A percentile compares a stretch with the other conserved stretches of the same genome.
Evolutionary conservation across 2,113 vertebrate species (phyloP).

Genomic region (Siphamia tubifer): DNA sequence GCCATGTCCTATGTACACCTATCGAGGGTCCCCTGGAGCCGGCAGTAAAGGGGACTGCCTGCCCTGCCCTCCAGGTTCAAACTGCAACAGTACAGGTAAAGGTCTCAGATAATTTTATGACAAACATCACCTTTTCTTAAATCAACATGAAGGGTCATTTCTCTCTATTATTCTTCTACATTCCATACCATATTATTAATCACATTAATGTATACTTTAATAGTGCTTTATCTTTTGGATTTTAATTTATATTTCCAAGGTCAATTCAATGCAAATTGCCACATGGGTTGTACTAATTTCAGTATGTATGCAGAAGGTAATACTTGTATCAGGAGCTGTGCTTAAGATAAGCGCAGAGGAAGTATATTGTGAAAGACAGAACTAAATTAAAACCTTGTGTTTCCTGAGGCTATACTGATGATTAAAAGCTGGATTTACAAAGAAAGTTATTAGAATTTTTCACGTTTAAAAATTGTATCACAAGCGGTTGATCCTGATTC

Average conservation of each 20-base stretch:
- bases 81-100: conserved; percentile 83
- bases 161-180: neutral
- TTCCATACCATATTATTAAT: neutral
- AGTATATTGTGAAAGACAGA: conserved; percentile 1
- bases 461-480: neutral
- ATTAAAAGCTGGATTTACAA: conserved; percentile 6
- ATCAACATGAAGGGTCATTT: neutral
- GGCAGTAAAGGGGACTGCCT: conserved; percentile 82
- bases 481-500: neutral
- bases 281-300: conserved; percentile 17
- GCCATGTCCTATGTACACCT: conserved; percentile 84
- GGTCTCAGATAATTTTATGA: neutral
- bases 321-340: neutral
- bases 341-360: conserved; percentile 8
- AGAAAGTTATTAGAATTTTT: neutral
- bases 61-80: conserved; percentile 82
- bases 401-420: neutral
- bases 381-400: conserved; percentile 10
- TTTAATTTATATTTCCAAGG: conserved; percentile 27
- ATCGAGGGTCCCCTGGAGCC: conserved; percentile 77
- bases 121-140: neutral
- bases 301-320: neutral
- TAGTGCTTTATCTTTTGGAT: neutral
- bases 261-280: conserved; percentile 12
- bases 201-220: neutral